phyloP scores from a whole-genome alignment of 2,888 invertebrate genomes.

The Cremastobaeus sp. region DNA sequence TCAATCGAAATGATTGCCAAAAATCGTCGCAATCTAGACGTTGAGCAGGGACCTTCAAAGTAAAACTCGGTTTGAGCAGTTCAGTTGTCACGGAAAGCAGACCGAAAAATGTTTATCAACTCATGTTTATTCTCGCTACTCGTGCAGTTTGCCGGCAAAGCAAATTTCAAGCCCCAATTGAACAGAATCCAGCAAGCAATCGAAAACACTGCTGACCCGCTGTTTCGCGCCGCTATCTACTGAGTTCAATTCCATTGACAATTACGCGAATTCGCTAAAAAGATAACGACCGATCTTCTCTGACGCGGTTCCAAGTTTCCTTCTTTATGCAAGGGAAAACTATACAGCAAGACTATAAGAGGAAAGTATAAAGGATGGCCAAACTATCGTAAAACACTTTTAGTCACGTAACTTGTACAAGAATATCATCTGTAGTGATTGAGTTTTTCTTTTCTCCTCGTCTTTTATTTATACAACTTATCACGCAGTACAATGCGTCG shows the following conservation, averaged over 20 bases:
- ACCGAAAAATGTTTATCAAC: not conserved
- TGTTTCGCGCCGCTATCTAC: too few relatives aligned
- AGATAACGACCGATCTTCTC: not conserved
- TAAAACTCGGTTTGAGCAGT: constrained; percentile 44
- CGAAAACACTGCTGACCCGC: too few relatives aligned
- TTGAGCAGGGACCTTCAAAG: constrained; percentile 19
- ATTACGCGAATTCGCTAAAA: constrained; percentile 16
- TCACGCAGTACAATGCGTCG: constrained; percentile 36
- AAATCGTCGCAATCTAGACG: constrained; percentile 16
- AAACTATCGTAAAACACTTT: constrained; percentile 30
- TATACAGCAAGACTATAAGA: constrained; percentile 36
- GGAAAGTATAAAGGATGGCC: constrained; percentile 12
- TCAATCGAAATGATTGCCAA: constrained; percentile 31
- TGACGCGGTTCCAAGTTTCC: constrained; percentile 47
- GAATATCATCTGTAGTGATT: constrained; percentile 57
- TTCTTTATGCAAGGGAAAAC: constrained; percentile 56
- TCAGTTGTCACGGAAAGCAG: constrained; percentile 6
- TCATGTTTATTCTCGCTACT: constrained; percentile 8
- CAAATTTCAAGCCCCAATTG: constrained; percentile 12
- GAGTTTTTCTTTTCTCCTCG: constrained; percentile 15
- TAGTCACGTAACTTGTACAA: constrained; percentile 54
- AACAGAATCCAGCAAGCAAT: not conserved
- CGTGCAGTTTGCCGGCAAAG: constrained; percentile 11
- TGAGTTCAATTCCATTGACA: constrained; percentile 48
- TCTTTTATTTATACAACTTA: constrained; percentile 39